Evolutionary conservation across 92 coral and sea anemone species (phyloP), one percentile per base, ranked within the genome.

Genomic region (Phenganax marumi): DNA sequence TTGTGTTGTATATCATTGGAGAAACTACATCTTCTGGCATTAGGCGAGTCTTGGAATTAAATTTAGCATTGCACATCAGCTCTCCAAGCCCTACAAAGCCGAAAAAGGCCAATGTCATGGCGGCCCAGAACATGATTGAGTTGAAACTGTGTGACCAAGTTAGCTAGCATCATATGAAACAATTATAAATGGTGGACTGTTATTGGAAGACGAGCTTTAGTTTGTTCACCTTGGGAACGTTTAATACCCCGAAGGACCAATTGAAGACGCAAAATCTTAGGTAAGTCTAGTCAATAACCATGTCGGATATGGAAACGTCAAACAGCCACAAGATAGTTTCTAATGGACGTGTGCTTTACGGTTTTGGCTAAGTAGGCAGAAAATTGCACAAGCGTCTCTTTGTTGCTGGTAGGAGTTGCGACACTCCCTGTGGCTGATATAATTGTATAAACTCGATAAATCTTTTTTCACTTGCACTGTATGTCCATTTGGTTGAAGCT

Each of bases 121-220:
- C 88, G 10, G 90, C 86, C 90, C 88, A 88, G 55, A 76, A 17
- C 89, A 89, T 85, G 5, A 89, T 13, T 47, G 86, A 60, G 66
- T 89, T 87, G 50, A 58, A 66, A 25, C n/a, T n/a, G n/a, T n/a
- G n/a, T n/a, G n/a, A n/a, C n/a, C n/a, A n/a, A n/a, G n/a, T n/a
- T 25, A 47, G 66, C 52, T 61, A 83, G 80, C 54, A 71, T 11
- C 78, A 87, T 2, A 19, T 73, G 49, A 77, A 33, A 60, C 48
- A 83, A 16, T 75, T 24, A 49, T 43, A 75, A 53, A 25, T 75
- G 80, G 13, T 75, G 68, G 11, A 84, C 65, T 18, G 88, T 90
- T 7, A 90, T 84, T 13, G 88, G 86, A 5, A 90, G 62, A 11
- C 92, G 87, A 17, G 78, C 68, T 9, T 81, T 60, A 69, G 18